Evolutionary conservation across 92 coral and sea anemone species (phyloP).

Genomic region (Epizoanthus scotinus): DNA sequence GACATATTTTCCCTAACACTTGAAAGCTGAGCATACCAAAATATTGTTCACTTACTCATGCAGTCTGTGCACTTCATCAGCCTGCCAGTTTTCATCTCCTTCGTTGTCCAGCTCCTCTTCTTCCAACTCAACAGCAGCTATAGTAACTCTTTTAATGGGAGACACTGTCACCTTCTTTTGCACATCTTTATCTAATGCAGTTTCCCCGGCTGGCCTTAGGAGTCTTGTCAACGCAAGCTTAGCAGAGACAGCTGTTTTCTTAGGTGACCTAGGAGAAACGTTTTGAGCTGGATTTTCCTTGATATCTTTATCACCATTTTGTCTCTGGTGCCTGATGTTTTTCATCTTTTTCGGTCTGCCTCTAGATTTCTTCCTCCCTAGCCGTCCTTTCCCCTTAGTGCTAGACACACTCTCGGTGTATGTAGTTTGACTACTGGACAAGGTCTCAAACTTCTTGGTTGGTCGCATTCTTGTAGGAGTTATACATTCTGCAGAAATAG

Average conservation of each 20-base stretch:
- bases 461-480: not conserved
- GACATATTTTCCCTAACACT: no score
- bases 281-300: not conserved
- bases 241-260: not conserved
- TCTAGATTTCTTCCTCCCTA: not conserved
- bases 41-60: constrained; percentile 8
- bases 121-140: not conserved
- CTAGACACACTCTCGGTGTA: not conserved
- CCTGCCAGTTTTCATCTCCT: constrained; percentile 25
- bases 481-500: not conserved
- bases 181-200: not conserved
- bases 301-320: not conserved
- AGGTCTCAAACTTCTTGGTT: not conserved
- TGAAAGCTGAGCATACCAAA: not conserved
- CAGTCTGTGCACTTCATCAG: constrained; percentile 26
- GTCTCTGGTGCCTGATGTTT: not conserved
- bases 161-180: not conserved
- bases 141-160: not conserved
- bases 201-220: not conserved
- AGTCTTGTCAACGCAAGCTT: not conserved
- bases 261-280: not conserved
- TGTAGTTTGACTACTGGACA: not conserved
- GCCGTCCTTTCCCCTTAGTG: not conserved
- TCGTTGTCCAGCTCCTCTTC: constrained; percentile 7
- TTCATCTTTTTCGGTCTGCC: not conserved